Conservation (phyloP, 2,888 invertebrate species). For the Apantesis nais region DNA sequence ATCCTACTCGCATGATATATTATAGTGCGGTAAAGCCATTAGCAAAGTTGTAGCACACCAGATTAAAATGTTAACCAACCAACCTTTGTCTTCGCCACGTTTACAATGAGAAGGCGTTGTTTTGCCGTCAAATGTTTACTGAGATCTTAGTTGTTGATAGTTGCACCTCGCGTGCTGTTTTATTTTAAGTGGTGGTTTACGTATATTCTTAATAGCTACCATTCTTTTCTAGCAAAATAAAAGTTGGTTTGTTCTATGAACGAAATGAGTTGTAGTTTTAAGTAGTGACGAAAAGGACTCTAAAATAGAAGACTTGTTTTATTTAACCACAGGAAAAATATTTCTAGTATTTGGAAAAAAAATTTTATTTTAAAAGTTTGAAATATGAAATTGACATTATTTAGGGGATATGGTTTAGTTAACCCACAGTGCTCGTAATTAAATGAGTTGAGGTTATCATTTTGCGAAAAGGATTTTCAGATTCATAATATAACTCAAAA, state of each 20-base stretch:
- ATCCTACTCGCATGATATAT: constrained; percentile 61
- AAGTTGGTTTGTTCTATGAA: constrained; percentile 3
- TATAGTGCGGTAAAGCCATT: constrained; percentile 63
- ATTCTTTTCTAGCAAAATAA: constrained; percentile 5
- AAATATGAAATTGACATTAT: background rate
- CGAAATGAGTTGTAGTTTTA: background rate
- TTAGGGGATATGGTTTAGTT: background rate
- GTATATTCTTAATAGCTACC: constrained; percentile 15
- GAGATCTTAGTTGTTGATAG: constrained; percentile 60
- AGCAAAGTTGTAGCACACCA: constrained; percentile 60
- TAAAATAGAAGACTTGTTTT: background rate
- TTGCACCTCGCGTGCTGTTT: constrained; percentile 56
- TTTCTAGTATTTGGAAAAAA: background rate
- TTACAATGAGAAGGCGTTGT: constrained; percentile 63
- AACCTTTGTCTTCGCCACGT: constrained; percentile 66
- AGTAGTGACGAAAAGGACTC: background rate
- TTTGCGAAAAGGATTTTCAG: background rate
- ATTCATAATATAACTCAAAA: background rate
- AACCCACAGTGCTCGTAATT: background rate
- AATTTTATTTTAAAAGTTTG: no score
- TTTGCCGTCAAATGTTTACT: constrained; percentile 60
- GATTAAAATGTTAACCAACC: constrained; percentile 77
- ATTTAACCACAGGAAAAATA: background rate
- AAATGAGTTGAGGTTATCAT: background rate
- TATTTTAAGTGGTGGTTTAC: constrained; percentile 40